Percentiles rank a stretch among this genome's conserved stretches.
These are phyloP conservation scores for Cettia cetti DNA, from an alignment of 2,113 vertebrate genomes.

Conservation along the genomic window DNA sequence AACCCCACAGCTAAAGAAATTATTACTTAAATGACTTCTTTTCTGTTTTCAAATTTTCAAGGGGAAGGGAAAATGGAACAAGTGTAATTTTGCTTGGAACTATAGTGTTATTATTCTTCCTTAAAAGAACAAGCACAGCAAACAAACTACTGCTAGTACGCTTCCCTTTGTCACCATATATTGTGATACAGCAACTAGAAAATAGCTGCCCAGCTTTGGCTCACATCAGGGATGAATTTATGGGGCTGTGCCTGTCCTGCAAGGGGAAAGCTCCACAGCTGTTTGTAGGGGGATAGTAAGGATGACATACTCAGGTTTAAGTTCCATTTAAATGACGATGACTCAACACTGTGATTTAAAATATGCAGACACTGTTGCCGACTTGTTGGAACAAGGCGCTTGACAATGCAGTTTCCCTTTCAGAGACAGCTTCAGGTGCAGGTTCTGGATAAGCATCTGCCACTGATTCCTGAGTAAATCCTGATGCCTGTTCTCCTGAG, in stretches of 20 bases:
- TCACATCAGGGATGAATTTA: not conserved
- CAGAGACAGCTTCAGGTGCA: not conserved
- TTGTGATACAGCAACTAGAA: not conserved
- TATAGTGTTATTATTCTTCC: not conserved
- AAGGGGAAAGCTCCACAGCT: not conserved
- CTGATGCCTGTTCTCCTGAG: not conserved
- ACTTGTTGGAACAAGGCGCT: constrained; percentile 21
- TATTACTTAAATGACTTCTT: not conserved
- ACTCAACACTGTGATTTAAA: constrained; percentile 21
- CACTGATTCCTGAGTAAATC: not conserved
- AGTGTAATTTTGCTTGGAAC: not conserved
- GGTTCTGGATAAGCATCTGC: not conserved
- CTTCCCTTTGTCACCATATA: not conserved
- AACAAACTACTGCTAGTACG: not conserved
- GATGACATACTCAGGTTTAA: not conserved
- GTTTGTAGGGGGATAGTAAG: not conserved
- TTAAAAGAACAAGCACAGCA: not conserved
- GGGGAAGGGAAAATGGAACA: not conserved
- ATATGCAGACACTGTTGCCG: not conserved
- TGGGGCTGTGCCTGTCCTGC: not conserved
- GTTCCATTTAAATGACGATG: not conserved
- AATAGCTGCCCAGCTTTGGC: not conserved
- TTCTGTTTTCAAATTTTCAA: not conserved
- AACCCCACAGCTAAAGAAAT: not conserved
- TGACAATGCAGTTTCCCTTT: not conserved